phyloP scores from a whole-genome alignment of 2,888 invertebrate genomes.

The Drosophila atripex region DNA sequence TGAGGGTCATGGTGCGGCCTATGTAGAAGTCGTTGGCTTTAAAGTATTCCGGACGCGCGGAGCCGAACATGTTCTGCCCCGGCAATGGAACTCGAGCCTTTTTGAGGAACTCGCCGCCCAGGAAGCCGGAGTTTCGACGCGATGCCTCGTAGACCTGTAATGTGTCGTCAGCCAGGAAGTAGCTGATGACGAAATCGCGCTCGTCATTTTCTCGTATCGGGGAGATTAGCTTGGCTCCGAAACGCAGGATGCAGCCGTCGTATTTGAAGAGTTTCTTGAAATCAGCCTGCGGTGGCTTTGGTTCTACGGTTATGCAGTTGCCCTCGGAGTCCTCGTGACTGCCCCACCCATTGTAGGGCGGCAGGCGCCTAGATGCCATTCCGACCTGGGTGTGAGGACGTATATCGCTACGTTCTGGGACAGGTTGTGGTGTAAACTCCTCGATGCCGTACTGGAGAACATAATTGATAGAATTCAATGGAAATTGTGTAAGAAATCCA shows the following conservation, averaged over 20 bases:
- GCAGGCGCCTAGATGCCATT: conserved; percentile 83
- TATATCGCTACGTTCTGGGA: conserved; percentile 71
- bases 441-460: conserved; percentile 81
- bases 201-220: conserved; percentile 87
- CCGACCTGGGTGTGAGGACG: conserved; percentile 48
- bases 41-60: conserved; percentile 90
- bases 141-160: conserved; percentile 92
- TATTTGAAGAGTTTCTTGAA: conserved; percentile 92
- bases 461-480: background rate
- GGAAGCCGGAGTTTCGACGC: conserved; percentile 89
- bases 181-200: conserved; percentile 92
- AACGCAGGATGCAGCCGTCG: conserved; percentile 91
- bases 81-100: conserved; percentile 90
- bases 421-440: conserved; percentile 74
- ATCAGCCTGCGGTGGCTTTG: conserved; percentile 90
- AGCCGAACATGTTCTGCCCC: conserved; percentile 88
- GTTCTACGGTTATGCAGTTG: conserved; percentile 92
- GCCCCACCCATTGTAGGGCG: conserved; percentile 96
- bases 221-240: conserved; percentile 90
- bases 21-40: conserved; percentile 92
- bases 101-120: conserved; percentile 87
- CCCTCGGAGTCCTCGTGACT: conserved; percentile 94
- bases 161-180: conserved; percentile 92
- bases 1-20: conserved; percentile 91
- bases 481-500: too few relatives aligned